Evolutionary conservation across 1,140 invertebrate species (phyloP).

Genomic region (Lordiphosa clarofinis): DNA sequence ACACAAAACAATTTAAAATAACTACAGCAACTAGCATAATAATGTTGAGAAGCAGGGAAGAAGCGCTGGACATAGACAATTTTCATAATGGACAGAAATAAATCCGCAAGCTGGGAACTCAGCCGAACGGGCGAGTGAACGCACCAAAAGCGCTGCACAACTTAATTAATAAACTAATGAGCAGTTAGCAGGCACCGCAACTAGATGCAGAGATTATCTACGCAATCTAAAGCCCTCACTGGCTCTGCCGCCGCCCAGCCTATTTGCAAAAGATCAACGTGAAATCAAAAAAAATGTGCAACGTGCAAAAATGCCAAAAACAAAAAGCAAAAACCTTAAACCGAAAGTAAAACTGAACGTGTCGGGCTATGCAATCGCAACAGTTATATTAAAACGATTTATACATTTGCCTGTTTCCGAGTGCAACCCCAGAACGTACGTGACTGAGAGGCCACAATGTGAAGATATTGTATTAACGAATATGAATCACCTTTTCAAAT

Average conservation of each 20-base stretch:
- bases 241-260: too few relatives aligned
- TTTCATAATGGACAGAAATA: constrained; percentile 74
- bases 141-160: constrained; percentile 44
- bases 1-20: constrained; percentile 76
- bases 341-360: constrained; percentile 43
- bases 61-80: constrained; percentile 58
- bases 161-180: constrained; percentile 79
- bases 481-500: too few relatives aligned
- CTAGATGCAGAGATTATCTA: constrained; percentile 54
- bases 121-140: constrained; percentile 21
- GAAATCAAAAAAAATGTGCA: constrained; percentile 73
- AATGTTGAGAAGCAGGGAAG: constrained; percentile 57
- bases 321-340: constrained; percentile 18
- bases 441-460: too few relatives aligned
- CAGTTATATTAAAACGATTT: too few relatives aligned
- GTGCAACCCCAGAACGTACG: too few relatives aligned
- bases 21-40: constrained; percentile 75
- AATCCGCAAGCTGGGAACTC: constrained; percentile 61
- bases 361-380: constrained; percentile 5
- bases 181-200: constrained; percentile 57
- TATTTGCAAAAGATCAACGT: constrained; percentile 46
- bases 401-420: too few relatives aligned
- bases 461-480: too few relatives aligned
- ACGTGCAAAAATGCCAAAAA: constrained; percentile 60
- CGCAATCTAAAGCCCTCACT: constrained; percentile 15